Evolutionary conservation across 1,140 invertebrate species (phyloP), one percentile per base, ranked within the genome.

Genomic region (Theocolax elegans): DNA sequence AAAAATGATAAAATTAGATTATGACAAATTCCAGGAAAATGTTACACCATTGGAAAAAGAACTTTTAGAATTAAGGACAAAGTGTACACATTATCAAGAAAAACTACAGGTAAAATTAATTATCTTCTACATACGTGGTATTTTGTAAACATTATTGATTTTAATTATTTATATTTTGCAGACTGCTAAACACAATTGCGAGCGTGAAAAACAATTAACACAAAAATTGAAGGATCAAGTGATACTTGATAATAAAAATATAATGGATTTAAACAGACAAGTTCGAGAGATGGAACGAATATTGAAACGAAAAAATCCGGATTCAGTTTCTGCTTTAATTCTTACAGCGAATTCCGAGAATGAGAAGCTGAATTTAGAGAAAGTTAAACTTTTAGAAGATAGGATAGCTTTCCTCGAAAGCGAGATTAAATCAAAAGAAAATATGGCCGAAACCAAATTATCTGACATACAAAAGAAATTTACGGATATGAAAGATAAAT

Each of bases 251-350:
- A 87, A 87, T 8, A 88, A 89, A 67, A 87, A 89, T 56, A 92
- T 93, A 40, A 87, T 91, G 75, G 92, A 94, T 84, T 80, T 94
- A 48, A 91, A 92, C 76, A 84, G 92, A n/a, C 92, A 93, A 80
- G 90, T 92, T 3, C 91, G 91, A 53, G 92, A 94, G 83, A 93
- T 94, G 92, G 92, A 94, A 75, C 85, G 91, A 71, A 93, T 93
- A 67, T 86, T 94, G 2, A 90, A 89, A 75, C 86, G 91, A 65
- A 93, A 93, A 79, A 92, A 93, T 86, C 92, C 92, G 0, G 92
- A 94, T 79, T 93, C 92, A 0, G 91, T 93, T 0, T 92, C 92
- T 0, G 92, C 92, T 6, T 81, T 93, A 13, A 92, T 93, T 84
- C 81, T 87, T 75, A 88, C 83, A 25, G 87, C 86, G 69, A 92